Percentiles rank a stretch among this genome's conserved stretches.
These are phyloP conservation scores for Heliocidaris erythrogramma DNA, from an alignment of 35 echinoderm and acorn worm genomes.

Conservation along the genomic window DNA sequence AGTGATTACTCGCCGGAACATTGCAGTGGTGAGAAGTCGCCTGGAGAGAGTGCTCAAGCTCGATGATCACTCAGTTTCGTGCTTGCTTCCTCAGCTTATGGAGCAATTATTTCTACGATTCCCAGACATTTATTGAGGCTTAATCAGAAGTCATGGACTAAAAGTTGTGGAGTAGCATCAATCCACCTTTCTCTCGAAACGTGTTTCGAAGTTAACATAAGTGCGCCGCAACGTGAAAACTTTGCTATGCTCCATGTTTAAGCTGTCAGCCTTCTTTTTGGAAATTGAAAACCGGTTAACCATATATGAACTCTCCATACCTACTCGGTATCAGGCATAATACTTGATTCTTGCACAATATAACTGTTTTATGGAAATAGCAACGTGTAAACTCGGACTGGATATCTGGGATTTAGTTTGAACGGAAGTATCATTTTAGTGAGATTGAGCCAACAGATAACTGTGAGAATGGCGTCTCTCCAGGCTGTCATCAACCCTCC, in stretches of 20 bases:
- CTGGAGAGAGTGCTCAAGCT: neutral
- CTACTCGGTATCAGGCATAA: neutral
- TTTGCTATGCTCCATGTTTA: neutral
- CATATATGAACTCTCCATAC: neutral
- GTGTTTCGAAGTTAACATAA: neutral
- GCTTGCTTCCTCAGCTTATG: neutral
- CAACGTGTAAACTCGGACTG: neutral
- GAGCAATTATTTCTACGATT: neutral
- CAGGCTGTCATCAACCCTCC: slow-evolving; percentile 18
- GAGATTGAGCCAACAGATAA: neutral
- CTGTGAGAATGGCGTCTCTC: slow-evolving; percentile 4
- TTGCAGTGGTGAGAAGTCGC: neutral
- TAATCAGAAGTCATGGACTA: neutral
- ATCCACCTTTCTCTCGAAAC: neutral
- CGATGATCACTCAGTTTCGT: neutral
- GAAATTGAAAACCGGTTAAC: neutral
- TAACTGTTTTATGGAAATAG: neutral
- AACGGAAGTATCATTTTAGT: neutral
- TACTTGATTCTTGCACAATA: neutral
- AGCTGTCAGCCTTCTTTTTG: neutral
- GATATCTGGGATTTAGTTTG: neutral
- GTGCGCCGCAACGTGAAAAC: neutral
- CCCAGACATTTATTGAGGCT: neutral
- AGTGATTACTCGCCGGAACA: neutral
- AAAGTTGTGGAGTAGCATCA: neutral